A percentile compares a stretch with the other conserved stretches of the same genome.
These are phyloP conservation scores for Carassius auratus DNA, from an alignment of 2,113 vertebrate genomes.

Conservation along the genomic window DNA sequence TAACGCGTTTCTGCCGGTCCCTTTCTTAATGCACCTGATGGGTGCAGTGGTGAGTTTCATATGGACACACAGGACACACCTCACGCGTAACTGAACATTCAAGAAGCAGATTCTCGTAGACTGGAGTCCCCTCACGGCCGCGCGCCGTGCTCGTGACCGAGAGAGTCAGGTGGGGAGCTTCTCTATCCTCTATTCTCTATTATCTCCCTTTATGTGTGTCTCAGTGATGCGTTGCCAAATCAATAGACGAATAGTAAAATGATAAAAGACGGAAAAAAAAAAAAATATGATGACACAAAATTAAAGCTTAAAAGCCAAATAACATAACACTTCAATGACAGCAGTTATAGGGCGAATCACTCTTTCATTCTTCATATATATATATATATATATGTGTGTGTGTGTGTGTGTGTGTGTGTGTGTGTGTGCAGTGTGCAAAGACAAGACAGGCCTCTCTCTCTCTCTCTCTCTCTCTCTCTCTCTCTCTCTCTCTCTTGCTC, in stretches of 20 bases:
- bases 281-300: not conserved
- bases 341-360: too few relatives aligned
- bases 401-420: too few relatives aligned
- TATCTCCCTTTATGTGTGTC: not conserved
- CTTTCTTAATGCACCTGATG: conserved; percentile 16
- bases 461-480: conserved; percentile 4
- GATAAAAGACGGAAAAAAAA: not conserved
- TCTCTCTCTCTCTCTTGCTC: not conserved
- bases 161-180: not conserved
- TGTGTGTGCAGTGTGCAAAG: not conserved
- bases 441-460: not conserved
- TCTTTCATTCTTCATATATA: too few relatives aligned
- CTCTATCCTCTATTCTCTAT: not conserved
- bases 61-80: conserved; percentile 35
- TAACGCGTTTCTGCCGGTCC: not conserved
- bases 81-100: conserved; percentile 30
- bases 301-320: too few relatives aligned
- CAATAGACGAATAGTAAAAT: not conserved
- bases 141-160: conserved; percentile 32
- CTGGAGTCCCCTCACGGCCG: conserved; percentile 16
- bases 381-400: too few relatives aligned
- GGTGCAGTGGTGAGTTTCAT: conserved; percentile 29
- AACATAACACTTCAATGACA: too few relatives aligned
- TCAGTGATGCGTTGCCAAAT: not conserved
- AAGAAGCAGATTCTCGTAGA: conserved; percentile 27